Conservation (phyloP, 2,888 invertebrate genomes). For the Ectropis crepuscularia region DNA sequence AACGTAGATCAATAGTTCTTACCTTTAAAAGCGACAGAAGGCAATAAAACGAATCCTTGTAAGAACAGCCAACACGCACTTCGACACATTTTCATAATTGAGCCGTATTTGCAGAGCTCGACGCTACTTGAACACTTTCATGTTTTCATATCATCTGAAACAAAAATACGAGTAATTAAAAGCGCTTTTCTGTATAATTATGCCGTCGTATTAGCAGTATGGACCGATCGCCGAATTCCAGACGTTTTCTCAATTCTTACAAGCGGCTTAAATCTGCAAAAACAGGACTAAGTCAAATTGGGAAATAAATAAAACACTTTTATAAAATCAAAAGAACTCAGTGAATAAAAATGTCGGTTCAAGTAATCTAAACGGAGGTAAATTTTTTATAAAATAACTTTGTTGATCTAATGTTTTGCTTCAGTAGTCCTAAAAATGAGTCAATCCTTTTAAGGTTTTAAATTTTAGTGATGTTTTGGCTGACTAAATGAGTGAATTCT, state of each 20-base stretch:
- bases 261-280: too few species aligned
- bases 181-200: conserved; percentile 2
- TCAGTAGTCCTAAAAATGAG: too few species aligned
- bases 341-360: too few species aligned
- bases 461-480: too few species aligned
- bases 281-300: too few species aligned
- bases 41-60: conserved; percentile 57
- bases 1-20: conserved; percentile 39
- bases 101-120: conserved; percentile 15
- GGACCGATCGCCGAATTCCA: background rate
- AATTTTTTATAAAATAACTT: too few species aligned
- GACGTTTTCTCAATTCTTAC: background rate
- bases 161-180: conserved; percentile 23
- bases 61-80: conserved; percentile 55
- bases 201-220: background rate
- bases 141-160: conserved; percentile 26
- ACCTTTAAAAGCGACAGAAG: conserved; percentile 60
- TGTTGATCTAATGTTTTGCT: too few species aligned
- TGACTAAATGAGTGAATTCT: too few species aligned
- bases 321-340: too few species aligned
- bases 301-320: too few species aligned
- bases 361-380: too few species aligned
- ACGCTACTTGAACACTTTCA: conserved; percentile 17
- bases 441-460: too few species aligned
- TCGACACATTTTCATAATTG: conserved; percentile 54